Evolutionary conservation across 2,113 vertebrate species (phyloP).

Genomic region (Heterotis niloticus): DNA sequence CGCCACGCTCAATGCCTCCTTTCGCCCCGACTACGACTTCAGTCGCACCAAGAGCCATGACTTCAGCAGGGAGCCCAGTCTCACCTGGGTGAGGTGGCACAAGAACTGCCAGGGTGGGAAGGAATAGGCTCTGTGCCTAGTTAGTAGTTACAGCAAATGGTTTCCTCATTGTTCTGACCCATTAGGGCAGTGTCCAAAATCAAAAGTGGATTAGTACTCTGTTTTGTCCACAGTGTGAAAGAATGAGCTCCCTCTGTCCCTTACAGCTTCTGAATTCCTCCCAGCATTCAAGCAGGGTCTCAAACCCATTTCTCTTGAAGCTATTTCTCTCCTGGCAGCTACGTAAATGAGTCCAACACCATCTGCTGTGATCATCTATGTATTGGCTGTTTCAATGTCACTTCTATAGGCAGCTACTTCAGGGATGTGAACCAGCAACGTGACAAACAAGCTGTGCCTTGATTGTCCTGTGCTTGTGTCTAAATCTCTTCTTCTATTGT

Average conservation of each 20-base stretch:
- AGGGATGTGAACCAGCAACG: no score
- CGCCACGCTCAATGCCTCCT: constrained; percentile 31
- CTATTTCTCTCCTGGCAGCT: background rate
- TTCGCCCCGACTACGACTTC: constrained; percentile 36
- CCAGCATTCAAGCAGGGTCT: no score
- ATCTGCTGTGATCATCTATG: background rate
- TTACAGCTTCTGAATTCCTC: no score
- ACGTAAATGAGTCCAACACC: background rate
- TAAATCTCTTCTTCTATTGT: background rate
- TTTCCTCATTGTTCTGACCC: no score
- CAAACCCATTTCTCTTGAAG: no score
- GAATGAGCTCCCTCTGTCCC: no score
- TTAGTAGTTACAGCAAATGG: no score
- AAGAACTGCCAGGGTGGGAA: background rate
- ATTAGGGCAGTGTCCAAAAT: no score
- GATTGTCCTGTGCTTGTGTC: background rate
- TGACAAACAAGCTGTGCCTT: background rate
- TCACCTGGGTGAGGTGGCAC: constrained; percentile 30
- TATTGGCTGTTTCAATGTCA: background rate
- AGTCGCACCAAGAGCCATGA: constrained; percentile 33
- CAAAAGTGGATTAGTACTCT: no score
- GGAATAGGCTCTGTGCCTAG: background rate
- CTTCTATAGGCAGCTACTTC: no score
- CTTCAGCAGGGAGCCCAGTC: constrained; percentile 34
- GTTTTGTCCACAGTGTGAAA: no score